Conservation (phyloP, 2,113 vertebrate genomes). For the Brachyistius frenatus region DNA sequence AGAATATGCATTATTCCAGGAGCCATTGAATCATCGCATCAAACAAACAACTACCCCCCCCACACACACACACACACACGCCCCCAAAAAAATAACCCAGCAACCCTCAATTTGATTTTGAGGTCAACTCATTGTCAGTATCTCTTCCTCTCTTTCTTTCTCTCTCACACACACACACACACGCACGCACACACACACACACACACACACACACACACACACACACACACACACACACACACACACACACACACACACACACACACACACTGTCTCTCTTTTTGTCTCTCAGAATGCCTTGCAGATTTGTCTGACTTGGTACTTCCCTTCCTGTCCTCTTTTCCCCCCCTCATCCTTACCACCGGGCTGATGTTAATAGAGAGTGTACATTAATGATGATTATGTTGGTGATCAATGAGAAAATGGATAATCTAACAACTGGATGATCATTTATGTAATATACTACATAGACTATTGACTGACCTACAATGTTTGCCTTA, state of each 20-base stretch:
- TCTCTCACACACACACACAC: conserved; percentile 24
- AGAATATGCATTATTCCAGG: conserved; percentile 88
- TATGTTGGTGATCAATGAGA: conserved; percentile 67
- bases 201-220: conserved; percentile 18
- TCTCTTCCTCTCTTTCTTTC: conserved; percentile 42
- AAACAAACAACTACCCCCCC: conserved; percentile 45
- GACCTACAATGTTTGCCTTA: conserved; percentile 80
- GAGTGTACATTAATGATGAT: conserved; percentile 73
- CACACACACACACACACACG: neutral
- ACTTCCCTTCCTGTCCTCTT: conserved; percentile 29
- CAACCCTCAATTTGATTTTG: conserved; percentile 41
- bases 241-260: too few relatives aligned
- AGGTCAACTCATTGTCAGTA: conserved; percentile 52
- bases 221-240: conserved; percentile 22
- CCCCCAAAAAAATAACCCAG: neutral
- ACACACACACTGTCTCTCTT: conserved; percentile 45
- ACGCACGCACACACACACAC: conserved; percentile 16
- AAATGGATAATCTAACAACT: conserved; percentile 73
- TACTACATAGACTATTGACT: conserved; percentile 75
- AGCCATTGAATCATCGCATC: conserved; percentile 85
- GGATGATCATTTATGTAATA: conserved; percentile 71
- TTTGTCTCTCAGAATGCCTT: conserved; percentile 70
- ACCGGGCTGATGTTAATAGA: conserved; percentile 65
- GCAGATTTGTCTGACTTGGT: conserved; percentile 72
- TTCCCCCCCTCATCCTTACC: conserved; percentile 49